Base-by-base conservation (phyloP, 2,888 invertebrate genomes). In the Sphinx pinastri region DNA sequence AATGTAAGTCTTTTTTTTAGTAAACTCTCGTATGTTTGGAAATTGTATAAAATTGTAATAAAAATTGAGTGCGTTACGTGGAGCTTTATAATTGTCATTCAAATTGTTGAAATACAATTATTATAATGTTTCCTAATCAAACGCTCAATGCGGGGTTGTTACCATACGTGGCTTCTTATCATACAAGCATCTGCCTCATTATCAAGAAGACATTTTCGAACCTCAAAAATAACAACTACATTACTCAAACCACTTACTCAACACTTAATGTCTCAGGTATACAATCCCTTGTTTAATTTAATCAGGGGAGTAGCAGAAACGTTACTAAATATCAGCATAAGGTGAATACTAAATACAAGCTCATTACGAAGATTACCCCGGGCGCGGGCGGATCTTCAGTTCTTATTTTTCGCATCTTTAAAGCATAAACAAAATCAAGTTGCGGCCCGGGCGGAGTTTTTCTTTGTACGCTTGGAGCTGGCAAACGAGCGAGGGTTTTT, bases 401-500 rank as follows among this genome's bases (percentile, higher is more conserved):
- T 59, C 67, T 70, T 58, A 67, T 70, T 67, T 70, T 70, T 70
- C 67, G 57, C 67, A 52, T 68, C 51, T 59, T 67, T 49, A 58
- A 59, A 70, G 70, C 45, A 57, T 59, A 70, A 70, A 70, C 67
- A 67, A 70, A 70, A 70, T 70, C 67, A 58, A 70, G 67, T 70
- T 70, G 67, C 58, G 67, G 67, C 66, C 67, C 70, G 67, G 59
- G 38, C 38, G 67, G 11, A 25, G 13, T 57, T 58, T 45, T 52
- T 58, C 19, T 16, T 69, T 63, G 49, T 55, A 31, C 51, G 12
- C 11, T 45, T 52, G 19, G 25, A 67, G 54, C 52, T 58, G 16
- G 25, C 0, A 67, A 51, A 67, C n/a, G 49, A 5, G 67, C 16
- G 58, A 6, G 47, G 13, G 6, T 13, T 16, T 57, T 68, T 47